phyloP scores from a whole-genome alignment of 1,140 invertebrate genomes.

The Penaeus vannamei region DNA sequence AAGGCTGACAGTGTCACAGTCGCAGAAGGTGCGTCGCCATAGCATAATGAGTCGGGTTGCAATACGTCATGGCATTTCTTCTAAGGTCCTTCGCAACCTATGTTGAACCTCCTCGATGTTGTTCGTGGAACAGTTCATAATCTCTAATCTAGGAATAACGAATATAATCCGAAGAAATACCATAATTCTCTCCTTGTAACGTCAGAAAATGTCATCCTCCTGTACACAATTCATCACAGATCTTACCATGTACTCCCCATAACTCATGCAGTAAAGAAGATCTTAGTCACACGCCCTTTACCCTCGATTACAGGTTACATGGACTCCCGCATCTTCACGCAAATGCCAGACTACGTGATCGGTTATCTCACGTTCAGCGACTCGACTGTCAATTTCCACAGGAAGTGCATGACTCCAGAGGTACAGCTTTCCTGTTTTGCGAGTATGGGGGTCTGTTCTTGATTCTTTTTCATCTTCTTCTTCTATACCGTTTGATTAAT shows the following conservation, averaged over 20 bases:
- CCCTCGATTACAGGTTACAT: slow-evolving; percentile 17
- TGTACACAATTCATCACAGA: too few species aligned
- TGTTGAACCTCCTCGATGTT: too few species aligned
- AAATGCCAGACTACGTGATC: slow-evolving; percentile 23
- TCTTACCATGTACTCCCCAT: too few species aligned
- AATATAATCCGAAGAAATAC: too few species aligned
- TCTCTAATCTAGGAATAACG: too few species aligned
- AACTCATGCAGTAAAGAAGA: too few species aligned
- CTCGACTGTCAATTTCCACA: slow-evolving; percentile 85
- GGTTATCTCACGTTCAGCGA: slow-evolving; percentile 71
- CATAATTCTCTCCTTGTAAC: too few species aligned
- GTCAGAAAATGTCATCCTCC: neutral
- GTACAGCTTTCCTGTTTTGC: slow-evolving; percentile 4
- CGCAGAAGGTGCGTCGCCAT: neutral
- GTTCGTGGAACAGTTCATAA: too few species aligned
- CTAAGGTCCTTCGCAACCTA: too few species aligned
- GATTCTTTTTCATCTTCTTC: too few species aligned
- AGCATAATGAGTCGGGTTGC: neutral
- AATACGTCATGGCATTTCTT: too few species aligned
- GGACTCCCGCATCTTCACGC: slow-evolving; percentile 27
- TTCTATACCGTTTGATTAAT: too few species aligned
- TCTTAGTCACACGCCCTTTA: neutral
- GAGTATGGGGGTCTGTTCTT: neutral
- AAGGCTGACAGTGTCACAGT: slow-evolving; percentile 73
- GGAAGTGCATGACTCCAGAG: slow-evolving; percentile 80